These are phyloP conservation scores for Pollimyrus isidori DNA, from an alignment of 2,113 vertebrate species.

Conservation along the genomic window DNA sequence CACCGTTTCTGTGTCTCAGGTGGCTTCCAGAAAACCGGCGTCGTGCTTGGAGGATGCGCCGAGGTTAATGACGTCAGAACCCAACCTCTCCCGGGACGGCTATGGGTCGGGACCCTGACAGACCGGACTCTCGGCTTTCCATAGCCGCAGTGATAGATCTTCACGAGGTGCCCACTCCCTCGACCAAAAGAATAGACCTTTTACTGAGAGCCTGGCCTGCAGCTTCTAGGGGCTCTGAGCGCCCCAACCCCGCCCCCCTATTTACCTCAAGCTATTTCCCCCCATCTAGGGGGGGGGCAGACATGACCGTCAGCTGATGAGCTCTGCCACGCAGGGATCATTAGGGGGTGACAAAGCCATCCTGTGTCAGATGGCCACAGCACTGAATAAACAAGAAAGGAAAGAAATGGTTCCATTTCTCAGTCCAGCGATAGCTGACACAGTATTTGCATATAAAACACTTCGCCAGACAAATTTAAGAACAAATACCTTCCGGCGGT, in stretches of 20 bases:
- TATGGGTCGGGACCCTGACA: background rate
- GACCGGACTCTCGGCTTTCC: background rate
- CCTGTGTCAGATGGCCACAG: background rate
- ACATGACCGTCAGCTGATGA: background rate
- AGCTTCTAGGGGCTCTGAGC: background rate
- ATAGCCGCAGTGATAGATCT: background rate
- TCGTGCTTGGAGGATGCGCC: background rate
- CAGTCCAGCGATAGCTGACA: background rate
- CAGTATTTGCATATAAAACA: conserved; percentile 10
- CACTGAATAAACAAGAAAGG: background rate
- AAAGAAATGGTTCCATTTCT: background rate
- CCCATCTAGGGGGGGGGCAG: background rate
- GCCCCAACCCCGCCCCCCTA: background rate
- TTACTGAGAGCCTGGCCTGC: background rate
- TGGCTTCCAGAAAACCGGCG: background rate
- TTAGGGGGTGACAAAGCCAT: conserved; percentile 5
- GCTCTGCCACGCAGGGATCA: background rate
- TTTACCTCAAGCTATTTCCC: background rate
- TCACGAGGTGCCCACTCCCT: background rate
- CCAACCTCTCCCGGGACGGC: background rate
- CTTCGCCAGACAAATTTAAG: background rate
- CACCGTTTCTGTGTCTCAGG: background rate
- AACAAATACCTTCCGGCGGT: background rate
- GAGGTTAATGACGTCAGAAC: background rate
- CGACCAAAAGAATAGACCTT: background rate